Conservation (phyloP, 2,113 vertebrate genomes). For the Telmatochromis sp. region DNA sequence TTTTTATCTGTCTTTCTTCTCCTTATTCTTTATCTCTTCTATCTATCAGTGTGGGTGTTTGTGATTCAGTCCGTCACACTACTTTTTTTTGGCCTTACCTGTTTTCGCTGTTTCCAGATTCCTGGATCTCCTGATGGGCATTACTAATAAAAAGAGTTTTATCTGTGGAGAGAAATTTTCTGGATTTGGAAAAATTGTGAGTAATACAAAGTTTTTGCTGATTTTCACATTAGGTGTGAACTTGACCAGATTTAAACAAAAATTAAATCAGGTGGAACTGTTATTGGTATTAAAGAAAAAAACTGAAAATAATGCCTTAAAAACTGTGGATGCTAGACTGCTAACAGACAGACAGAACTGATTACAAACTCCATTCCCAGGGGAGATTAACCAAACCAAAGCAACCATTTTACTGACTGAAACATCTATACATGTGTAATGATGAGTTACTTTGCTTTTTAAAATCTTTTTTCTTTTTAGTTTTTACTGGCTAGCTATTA, state of each 20-base stretch:
- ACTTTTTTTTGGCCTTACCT: neutral
- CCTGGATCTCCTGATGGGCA: neutral
- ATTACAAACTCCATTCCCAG: neutral
- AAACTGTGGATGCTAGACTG: neutral
- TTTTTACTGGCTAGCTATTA: neutral
- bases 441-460: neutral
- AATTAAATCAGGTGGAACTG: neutral
- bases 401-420: neutral
- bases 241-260: neutral
- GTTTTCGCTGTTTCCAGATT: neutral
- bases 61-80: neutral
- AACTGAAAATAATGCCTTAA: neutral
- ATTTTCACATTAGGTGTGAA: neutral
- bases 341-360: neutral
- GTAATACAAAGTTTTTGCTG: neutral
- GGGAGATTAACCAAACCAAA: neutral
- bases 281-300: neutral
- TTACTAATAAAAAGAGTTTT: neutral
- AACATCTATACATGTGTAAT: neutral
- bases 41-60: neutral
- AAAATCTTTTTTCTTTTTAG: neutral
- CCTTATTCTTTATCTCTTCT: neutral
- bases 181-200: neutral
- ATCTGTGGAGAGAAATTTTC: neutral
- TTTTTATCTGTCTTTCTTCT: neutral